Base-by-base conservation (phyloP, 2,797 vertebrate species). In the Trichosurus vulpecula region DNA sequence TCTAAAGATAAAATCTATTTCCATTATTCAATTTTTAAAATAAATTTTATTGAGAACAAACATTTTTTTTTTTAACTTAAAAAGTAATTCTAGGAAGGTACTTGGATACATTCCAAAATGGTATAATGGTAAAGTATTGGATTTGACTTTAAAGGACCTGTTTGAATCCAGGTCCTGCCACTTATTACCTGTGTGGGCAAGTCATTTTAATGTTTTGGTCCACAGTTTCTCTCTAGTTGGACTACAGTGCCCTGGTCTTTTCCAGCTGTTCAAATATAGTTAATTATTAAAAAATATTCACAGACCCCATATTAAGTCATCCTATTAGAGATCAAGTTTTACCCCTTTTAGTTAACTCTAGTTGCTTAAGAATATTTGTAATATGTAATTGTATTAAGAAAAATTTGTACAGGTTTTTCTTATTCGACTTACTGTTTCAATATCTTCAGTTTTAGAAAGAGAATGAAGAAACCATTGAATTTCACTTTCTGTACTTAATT, bases 401-500 rank as follows among this genome's bases (percentile, higher is more conserved):
- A 61, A 89, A n/a, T 53, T n/a, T 51, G 0, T 91, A 13, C 87
- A 93, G 47, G n/a, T 91, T 66, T 94, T 97, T 97, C 74, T 96
- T 61, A 94, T 95, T 95, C 92, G 90, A 89, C 96, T 95, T 97
- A 57, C 35, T 66, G 92, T 95, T 97, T 96, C 93, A 96, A 5
- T 93, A 81, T 96, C 54, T 55, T 93, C 93, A 93, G 52, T 96
- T 51, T 95, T 95, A 56, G 57, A 90, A 96, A 91, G 51, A 51
- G 89, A n/a, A 95, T 95, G 74, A 90, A 93, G 95, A 96, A 96
- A 96, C 3, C 58, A 22, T 96, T 96, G 92, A 95, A 90, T 97
- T 96, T 89, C 16, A 10, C 95, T 58, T 95, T 97, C 54, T 91
- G 57, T 91, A 54, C 92, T 97, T 91, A 93, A 93, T 92, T 94